Evolutionary conservation across 2,888 invertebrate genomes (phyloP).

Genomic region (Lasioglossum malachurum): DNA sequence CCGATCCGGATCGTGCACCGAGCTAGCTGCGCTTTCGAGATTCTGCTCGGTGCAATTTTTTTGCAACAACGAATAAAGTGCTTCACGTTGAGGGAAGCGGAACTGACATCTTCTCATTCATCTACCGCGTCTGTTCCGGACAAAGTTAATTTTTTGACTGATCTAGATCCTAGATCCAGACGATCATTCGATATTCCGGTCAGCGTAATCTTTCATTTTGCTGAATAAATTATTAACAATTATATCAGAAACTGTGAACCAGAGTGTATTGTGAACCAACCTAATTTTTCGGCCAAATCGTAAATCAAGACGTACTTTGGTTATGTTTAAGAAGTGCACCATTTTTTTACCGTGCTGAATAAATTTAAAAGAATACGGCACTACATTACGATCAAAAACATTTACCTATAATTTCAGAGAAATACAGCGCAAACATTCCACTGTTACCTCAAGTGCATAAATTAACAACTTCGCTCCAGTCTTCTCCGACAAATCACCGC

Average conservation of each 20-base stretch:
- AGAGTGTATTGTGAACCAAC: background rate
- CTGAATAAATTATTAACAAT: background rate
- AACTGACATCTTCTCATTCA: background rate
- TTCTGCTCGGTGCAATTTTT: background rate
- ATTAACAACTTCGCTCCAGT: background rate
- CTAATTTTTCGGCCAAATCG: background rate
- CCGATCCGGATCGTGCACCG: background rate
- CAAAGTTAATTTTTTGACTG: background rate
- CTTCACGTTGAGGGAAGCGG: background rate
- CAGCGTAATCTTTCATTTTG: background rate
- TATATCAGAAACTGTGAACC: too few species aligned
- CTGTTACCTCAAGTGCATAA: background rate
- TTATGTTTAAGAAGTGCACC: background rate
- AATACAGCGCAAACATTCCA: background rate
- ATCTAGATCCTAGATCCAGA: background rate
- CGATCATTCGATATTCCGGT: too few species aligned
- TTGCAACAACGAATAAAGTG: background rate
- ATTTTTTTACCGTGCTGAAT: background rate
- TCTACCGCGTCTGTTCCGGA: background rate
- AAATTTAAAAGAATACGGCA: background rate
- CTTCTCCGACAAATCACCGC: background rate
- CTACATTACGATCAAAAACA: background rate
- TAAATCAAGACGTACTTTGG: background rate
- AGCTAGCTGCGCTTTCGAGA: background rate
- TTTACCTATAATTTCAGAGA: background rate